Percentiles rank a stretch among this genome's conserved stretches.
phyloP scores from a whole-genome alignment of 2,113 vertebrate species.

The Bubo bubo region DNA sequence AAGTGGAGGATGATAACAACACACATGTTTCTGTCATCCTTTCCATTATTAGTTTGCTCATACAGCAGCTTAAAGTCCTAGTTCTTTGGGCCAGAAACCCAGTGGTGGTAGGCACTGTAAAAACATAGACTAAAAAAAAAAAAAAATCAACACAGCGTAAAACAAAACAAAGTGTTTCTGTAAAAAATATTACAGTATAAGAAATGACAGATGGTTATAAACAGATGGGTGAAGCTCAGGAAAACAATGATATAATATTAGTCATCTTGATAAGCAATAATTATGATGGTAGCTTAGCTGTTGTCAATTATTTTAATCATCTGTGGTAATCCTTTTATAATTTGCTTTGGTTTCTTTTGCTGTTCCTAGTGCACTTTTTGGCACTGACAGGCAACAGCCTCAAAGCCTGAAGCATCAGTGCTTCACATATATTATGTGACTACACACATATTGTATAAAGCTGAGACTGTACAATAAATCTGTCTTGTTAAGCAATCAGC shows the following conservation, averaged over 20 bases:
- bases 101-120: not conserved
- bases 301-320: not conserved
- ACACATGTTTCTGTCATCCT: not conserved
- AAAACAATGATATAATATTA: not conserved
- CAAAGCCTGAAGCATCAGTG: not conserved
- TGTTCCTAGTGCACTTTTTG: not conserved
- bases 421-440: not conserved
- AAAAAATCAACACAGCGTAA: not conserved
- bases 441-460: not conserved
- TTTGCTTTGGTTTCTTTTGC: not conserved
- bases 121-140: not conserved
- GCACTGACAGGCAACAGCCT: not conserved
- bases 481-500: not conserved
- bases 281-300: not conserved
- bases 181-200: not conserved
- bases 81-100: not conserved
- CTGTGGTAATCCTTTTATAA: not conserved
- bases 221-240: not conserved
- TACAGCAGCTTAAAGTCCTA: not conserved
- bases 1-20: not conserved
- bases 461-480: not conserved
- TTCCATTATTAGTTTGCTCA: not conserved
- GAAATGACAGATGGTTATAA: not conserved
- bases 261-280: not conserved
- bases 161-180: not conserved